Evolutionary conservation across 2,888 invertebrate species (phyloP).

Genomic region (Cheilosia variabilis): DNA sequence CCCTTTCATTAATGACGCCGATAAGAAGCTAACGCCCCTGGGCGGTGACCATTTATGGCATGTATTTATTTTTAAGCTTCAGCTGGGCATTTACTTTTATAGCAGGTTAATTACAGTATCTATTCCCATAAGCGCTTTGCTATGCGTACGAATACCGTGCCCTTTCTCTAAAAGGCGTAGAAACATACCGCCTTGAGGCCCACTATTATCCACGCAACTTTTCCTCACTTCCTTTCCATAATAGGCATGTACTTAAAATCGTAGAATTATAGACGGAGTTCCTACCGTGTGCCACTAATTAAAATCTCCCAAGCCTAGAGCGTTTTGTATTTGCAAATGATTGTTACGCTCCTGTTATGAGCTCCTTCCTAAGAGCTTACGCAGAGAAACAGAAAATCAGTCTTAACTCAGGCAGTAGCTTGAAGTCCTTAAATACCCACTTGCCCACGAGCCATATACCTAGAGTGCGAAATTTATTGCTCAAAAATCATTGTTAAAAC

Average conservation of each 20-base stretch:
- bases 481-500: constrained; percentile 35
- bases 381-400: not conserved
- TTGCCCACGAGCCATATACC: constrained; percentile 43
- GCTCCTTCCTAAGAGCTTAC: not conserved
- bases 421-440: constrained; percentile 28
- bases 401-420: constrained; percentile 23
- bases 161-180: not conserved
- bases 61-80: too few relatives aligned
- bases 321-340: not conserved
- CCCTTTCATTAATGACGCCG: too few relatives aligned
- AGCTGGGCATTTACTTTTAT: too few relatives aligned
- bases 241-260: not conserved
- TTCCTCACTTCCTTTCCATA: not conserved
- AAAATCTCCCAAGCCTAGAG: not conserved
- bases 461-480: constrained; percentile 46
- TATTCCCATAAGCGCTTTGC: too few relatives aligned
- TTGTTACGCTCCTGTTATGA: not conserved
- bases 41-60: too few relatives aligned
- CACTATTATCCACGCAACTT: not conserved
- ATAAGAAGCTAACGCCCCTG: too few relatives aligned
- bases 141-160: not conserved
- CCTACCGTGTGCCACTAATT: not conserved
- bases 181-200: not conserved
- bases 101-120: too few relatives aligned
- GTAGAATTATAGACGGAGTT: not conserved